phyloP scores from a whole-genome alignment of 2,113 vertebrate genomes.

The Proteles cristata region DNA sequence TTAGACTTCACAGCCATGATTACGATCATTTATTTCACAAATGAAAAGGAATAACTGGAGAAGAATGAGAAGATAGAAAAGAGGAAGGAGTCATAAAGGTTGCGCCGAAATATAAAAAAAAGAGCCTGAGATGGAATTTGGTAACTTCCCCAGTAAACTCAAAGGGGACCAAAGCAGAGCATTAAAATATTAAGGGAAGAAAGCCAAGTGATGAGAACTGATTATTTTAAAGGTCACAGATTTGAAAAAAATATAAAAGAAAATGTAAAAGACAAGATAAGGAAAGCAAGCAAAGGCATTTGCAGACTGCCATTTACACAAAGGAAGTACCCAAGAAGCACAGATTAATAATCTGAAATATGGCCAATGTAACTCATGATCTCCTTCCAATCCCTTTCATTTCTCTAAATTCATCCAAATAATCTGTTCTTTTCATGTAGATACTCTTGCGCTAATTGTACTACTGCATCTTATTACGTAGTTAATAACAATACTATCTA shows the following conservation, averaged over 20 bases:
- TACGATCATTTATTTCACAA: constrained; percentile 31
- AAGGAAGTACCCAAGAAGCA: neutral
- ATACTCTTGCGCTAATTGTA: neutral
- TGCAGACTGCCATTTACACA: neutral
- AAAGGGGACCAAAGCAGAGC: neutral
- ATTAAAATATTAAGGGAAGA: constrained; percentile 9
- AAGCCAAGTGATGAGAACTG: neutral
- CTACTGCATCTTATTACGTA: neutral
- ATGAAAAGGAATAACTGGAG: neutral
- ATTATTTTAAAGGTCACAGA: constrained; percentile 11
- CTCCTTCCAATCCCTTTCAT: neutral
- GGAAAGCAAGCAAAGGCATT: neutral
- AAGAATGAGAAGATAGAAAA: neutral
- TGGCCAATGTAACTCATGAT: neutral
- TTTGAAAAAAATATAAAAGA: neutral
- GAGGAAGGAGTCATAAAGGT: neutral
- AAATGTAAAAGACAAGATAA: neutral
- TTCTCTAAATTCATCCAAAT: constrained; percentile 33
- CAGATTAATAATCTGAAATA: neutral
- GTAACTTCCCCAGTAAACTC: neutral
- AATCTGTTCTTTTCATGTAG: neutral
- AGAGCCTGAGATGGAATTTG: neutral
- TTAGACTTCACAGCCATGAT: neutral
- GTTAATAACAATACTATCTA: neutral
- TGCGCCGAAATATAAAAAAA: neutral